Base-by-base conservation (phyloP, 1,140 invertebrate species). In the Macrostomum lignano region DNA sequence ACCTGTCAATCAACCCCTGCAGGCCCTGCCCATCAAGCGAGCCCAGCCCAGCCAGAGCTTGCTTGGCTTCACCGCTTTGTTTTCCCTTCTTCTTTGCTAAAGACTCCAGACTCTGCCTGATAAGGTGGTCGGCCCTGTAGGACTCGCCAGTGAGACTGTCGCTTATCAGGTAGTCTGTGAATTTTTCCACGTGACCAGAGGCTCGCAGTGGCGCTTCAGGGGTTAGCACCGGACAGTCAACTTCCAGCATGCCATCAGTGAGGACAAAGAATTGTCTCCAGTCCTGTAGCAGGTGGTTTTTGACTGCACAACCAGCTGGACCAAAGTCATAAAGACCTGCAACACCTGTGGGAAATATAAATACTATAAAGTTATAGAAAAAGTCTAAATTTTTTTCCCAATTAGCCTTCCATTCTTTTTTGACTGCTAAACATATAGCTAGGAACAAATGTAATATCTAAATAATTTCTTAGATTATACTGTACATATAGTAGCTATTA, bases 131-230 rank as follows among this genome's bases (percentile, higher is more conserved):
- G 17, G 93, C 60, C 13, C 88, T 63, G 48, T 91, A 96, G 52
- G 86, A 96, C 49, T 94, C 86, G 5, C 88, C 91, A 41, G 66
- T 82, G 49, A 75, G 77, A 0, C 71, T 41, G 63, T 98, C 91
- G 57, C 98, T 98, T 0, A 93, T 86, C 88, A 98, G 98, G 28
- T 88, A 67, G 64, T 99, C 91, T 21, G 84, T 79, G 65, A 98
- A 98, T 36, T 86, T 66, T 45, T 96, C 91, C 0, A 98, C 84
- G 59, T 98, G 91, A 1, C 91, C 91, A 14, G 86, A 96, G 21
- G 91, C 81, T 51, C 88, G 86, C 1, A 98, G 58, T 4, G 98
- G 84, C 14, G 73, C 67, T 54, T 96, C 86, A 1, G 88, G 86
- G 2, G 91, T 98, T 24, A 98, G 55, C 49, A 91, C 79, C 0